Evolutionary conservation across 2,797 vertebrate genomes (phyloP), one percentile per base, ranked within the genome.

Genomic region (Xyrichtys novacula): DNA sequence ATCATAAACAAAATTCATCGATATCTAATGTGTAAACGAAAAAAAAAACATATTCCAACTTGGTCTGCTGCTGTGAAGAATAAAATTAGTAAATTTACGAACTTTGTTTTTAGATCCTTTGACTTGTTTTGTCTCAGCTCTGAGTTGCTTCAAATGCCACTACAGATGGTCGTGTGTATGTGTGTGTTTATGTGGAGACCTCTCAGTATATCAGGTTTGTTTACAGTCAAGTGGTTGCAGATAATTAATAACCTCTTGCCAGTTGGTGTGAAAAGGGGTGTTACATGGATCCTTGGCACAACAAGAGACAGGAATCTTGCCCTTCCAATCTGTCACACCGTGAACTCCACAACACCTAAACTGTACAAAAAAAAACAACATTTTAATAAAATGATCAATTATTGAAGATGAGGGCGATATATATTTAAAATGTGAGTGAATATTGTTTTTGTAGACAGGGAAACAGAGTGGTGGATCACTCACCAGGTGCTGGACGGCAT

Each of bases 291-390:
- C 74, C 3, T 23, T 1, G 1, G 1, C 61, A 34, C 92, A 92
- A 56, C 91, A 92, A 11, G 92, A 93, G 34, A 88, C 17, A 0
- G 90, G 92, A 5, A 79, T 14, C 0, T 78, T 22, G 0, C 71
- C 84, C 38, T 57, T 50, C 92, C 92, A 93, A 74, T 93, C 91
- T 5, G 22, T 31, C 14, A 6, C 48, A 5, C 88, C 58, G 6
- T 74, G 32, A 58, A 93, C 85, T 53, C 91, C 91, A 74, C 92
- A 93, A 72, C 92, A 93, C 39, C 29, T 34, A 29, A 93, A 91
- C 92, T 93, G 74, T 6, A 61, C 7, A 65, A 38, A 71, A 56
- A 36, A 31, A 57, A 19, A 0, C 12, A 3, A 16, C 14, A n/a
- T n/a, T 7, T 46, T 2, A 46, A 14, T 16, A 1, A 12, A 11